Base-by-base conservation (phyloP, 2,113 vertebrate genomes). In the Coryphaenoides rupestris region DNA sequence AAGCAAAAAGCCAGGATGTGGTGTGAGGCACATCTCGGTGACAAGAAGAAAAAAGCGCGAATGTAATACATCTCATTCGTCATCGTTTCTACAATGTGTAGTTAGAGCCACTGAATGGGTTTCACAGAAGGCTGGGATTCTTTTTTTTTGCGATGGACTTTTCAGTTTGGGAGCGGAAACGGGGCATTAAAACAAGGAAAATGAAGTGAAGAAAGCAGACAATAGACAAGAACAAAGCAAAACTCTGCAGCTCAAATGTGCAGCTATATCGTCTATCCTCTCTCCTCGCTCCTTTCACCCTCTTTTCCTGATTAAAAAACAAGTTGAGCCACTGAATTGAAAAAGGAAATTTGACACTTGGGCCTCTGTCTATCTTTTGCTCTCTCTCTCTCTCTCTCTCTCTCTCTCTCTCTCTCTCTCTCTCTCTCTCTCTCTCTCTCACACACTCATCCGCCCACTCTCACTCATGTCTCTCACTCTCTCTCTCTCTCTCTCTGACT, bases 1-100 rank as follows among this genome's bases (percentile, higher is more conserved):
- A 81, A 75, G 70, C 72, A 72, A 70, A n/a, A 76, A 71, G n/a
- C 69, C 85, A 86, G 87, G 87, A 88, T 87, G 85, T 83, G 85
- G 85, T 76, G 68, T 77, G 63, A 13, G 53, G 70, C 23, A 75
- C 70, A 65, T 85, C 78, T 81, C 76, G 75, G 73, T 71, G 17
- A 53, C 17, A 19, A 17, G 70, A 13, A 74, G 4, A 19, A 65
- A 77, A 1, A 68, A 62, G 64, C 66, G 22, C 73, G 68, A 85
- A 82, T 83, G 74, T 16, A 70, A 57, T 60, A 22, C 14, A 59
- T 54, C 13, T 40, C 33, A 12, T 40, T 12, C 13, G 33, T 40
- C 33, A 9, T 9, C 4, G 6, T 33, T 5, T 3, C 5, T 5
- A 9, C 28, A 9, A 33, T 9, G 6, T 33, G 1, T 33, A 33